Percentiles rank a stretch among this genome's conserved stretches.
Evolutionary conservation across 2,797 vertebrate species (phyloP).

Genomic region (Centroberyx gerrardi): DNA sequence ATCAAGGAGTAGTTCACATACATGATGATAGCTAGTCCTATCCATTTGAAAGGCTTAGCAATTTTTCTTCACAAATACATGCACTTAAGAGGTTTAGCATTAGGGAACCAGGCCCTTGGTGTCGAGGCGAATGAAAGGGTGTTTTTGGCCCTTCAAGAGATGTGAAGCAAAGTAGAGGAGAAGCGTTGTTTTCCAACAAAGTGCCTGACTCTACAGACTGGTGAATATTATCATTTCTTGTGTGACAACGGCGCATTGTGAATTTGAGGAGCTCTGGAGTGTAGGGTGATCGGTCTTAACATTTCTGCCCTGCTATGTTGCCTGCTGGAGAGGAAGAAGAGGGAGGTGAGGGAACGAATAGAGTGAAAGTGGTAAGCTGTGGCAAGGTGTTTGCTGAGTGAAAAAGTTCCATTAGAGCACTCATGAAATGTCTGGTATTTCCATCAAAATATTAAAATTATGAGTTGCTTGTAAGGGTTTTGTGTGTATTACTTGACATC

Average conservation of each 20-base stretch:
- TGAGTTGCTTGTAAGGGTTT: conserved; percentile 51
- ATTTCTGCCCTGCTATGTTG: conserved; percentile 68
- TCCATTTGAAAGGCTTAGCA: conserved; percentile 76
- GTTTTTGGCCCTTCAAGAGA: conserved; percentile 75
- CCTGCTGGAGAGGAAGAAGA: conserved; percentile 50
- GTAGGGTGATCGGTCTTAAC: conserved; percentile 61
- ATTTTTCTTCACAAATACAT: conserved; percentile 73
- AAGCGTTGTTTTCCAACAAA: conserved; percentile 72
- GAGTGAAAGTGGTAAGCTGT: conserved; percentile 52
- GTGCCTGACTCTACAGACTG: conserved; percentile 62
- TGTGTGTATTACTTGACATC: conserved; percentile 70
- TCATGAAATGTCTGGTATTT: conserved; percentile 68
- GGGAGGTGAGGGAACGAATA: conserved; percentile 36
- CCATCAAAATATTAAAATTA: conserved; percentile 70
- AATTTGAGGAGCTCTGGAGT: conserved; percentile 70
- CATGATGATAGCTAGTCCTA: conserved; percentile 68
- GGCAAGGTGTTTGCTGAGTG: conserved; percentile 53
- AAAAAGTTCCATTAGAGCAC: conserved; percentile 57
- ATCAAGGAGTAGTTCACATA: conserved; percentile 60
- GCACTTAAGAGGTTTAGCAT: conserved; percentile 76
- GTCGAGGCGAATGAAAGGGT: conserved; percentile 78
- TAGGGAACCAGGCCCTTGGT: conserved; percentile 65
- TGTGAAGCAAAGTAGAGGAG: conserved; percentile 63
- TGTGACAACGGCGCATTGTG: conserved; percentile 73
- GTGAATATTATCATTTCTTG: conserved; percentile 71